A percentile compares a stretch with the other conserved stretches of the same genome.
These are phyloP conservation scores for Aphelinus certus DNA, from an alignment of 1,140 invertebrate species.

Conservation along the genomic window DNA sequence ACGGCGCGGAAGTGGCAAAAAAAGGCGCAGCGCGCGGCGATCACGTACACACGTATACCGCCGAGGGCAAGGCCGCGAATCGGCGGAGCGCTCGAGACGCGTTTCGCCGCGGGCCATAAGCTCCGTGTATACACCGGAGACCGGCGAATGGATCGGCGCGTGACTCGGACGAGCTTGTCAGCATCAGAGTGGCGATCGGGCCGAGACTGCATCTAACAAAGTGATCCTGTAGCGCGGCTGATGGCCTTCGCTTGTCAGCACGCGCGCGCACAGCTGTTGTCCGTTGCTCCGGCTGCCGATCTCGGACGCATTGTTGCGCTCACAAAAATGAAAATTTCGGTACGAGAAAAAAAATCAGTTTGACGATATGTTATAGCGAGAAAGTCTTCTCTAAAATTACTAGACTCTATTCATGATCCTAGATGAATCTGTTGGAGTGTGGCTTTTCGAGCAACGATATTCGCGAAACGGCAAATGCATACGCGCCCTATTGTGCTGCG, in stretches of 20 bases:
- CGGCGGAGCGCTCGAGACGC: slow-evolving; percentile 42
- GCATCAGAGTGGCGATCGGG: slow-evolving; percentile 5
- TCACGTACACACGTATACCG: slow-evolving; percentile 15
- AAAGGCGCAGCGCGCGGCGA: neutral
- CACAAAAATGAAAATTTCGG: no score
- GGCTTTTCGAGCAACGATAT: no score
- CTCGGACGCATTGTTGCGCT: neutral
- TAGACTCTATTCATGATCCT: no score
- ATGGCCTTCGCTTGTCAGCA: no score
- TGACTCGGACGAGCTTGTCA: slow-evolving; percentile 33
- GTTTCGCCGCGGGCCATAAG: slow-evolving; percentile 53
- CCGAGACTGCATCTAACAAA: neutral
- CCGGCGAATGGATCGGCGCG: slow-evolving; percentile 53
- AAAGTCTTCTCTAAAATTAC: no score
- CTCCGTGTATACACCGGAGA: slow-evolving; percentile 7
- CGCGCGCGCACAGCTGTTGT: neutral
- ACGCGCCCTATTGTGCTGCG: no score
- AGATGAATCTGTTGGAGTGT: no score
- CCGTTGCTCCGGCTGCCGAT: neutral
- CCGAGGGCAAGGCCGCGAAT: slow-evolving; percentile 55
- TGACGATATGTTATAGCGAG: no score
- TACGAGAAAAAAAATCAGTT: no score
- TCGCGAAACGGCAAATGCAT: no score
- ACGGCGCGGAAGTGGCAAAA: neutral
- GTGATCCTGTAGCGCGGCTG: neutral